Evolutionary conservation across 2,113 vertebrate genomes (phyloP).

Genomic region (Hemicordylus capensis): DNA sequence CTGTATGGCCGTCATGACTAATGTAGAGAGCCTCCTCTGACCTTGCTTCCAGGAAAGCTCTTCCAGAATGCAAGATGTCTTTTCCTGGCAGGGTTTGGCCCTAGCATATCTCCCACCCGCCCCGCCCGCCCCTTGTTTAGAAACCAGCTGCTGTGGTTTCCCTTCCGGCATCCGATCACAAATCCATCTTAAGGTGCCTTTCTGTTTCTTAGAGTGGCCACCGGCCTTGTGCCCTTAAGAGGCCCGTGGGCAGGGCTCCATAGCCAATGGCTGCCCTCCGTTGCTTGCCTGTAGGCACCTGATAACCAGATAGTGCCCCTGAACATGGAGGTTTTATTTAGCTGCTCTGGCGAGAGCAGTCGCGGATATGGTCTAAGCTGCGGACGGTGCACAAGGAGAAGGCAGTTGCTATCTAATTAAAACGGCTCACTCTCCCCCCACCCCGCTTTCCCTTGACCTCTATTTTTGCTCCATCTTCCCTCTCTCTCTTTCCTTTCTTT

Average conservation of each 20-base stretch:
- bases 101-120: neutral
- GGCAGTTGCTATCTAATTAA: conserved; percentile 28
- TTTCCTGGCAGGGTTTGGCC: neutral
- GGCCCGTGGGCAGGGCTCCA: too few relatives aligned
- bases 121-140: neutral
- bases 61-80: neutral
- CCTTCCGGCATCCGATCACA: neutral
- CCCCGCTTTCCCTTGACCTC: neutral
- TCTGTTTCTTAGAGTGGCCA: neutral
- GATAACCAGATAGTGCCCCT: neutral
- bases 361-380: too few relatives aligned
- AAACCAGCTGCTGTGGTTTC: neutral
- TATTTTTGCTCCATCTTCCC: conserved; percentile 12
- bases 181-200: neutral
- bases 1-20: neutral
- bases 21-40: neutral
- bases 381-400: neutral
- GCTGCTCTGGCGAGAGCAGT: neutral
- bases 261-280: neutral
- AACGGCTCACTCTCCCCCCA: neutral
- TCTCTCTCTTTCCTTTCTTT: neutral
- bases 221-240: neutral
- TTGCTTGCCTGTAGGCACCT: neutral
- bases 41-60: neutral
- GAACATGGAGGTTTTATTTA: neutral